These are phyloP conservation scores for Pristis pectinata DNA, from an alignment of 2,797 vertebrate genomes.

Conservation along the genomic window DNA sequence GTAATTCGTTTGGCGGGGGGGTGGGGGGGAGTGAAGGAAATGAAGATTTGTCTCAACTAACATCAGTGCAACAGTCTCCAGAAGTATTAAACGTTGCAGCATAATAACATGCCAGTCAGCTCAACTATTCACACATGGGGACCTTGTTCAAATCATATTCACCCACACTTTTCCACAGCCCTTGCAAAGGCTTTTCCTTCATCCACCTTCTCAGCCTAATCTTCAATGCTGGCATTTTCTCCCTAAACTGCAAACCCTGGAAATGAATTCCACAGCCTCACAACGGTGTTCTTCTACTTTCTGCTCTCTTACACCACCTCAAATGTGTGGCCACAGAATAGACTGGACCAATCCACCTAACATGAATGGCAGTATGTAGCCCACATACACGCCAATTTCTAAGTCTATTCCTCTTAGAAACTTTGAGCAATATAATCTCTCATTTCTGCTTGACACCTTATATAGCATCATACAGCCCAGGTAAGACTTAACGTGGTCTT, in stretches of 20 bases:
- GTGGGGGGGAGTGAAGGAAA: background rate
- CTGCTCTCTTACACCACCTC: background rate
- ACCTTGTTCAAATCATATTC: background rate
- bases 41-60: background rate
- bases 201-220: background rate
- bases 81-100: background rate
- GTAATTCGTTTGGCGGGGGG: background rate
- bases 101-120: background rate
- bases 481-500: background rate
- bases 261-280: background rate
- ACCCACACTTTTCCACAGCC: background rate
- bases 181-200: background rate
- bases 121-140: background rate
- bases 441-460: background rate
- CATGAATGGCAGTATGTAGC: background rate
- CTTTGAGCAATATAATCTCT: background rate
- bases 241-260: no score
- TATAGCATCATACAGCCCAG: background rate
- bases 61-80: background rate
- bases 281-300: background rate
- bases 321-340: no score
- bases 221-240: background rate
- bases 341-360: background rate
- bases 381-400: background rate
- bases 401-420: background rate